Evolutionary conservation across 2,888 invertebrate genomes (phyloP), one percentile per base, ranked within the genome.

Genomic region (Nemotelus nigrinus): DNA sequence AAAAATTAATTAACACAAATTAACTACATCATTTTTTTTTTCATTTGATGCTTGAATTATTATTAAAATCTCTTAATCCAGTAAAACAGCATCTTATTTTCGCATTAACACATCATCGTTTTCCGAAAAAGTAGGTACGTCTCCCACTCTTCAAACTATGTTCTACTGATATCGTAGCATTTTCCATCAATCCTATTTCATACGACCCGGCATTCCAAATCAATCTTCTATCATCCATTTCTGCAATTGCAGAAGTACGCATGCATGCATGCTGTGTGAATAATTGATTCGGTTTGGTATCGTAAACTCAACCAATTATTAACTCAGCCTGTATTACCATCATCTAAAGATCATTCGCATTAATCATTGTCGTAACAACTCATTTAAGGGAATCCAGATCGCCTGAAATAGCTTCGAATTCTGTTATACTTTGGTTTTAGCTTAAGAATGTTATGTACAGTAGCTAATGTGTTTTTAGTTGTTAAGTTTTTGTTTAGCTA

Each of bases 271-370:
- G 65, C 71, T 71, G 71, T 55, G 4, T 71, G 71, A 57, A 53
- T 55, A 71, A 5, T 43, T 57, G 71, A 43, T 6, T 43, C 48
- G 44, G 44, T 43, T 39, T 71, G 2, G 48, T 10, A 45, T 7
- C 5, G 53, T 39, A 57, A 68, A 43, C 71, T 71, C 57, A 71
- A 43, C 39, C 71, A 71, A 55, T 41, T 71, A 55, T 71, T 57
- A 41, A 71, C 43, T 71, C 71, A 71, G 71, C 71, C 44, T 39
- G 67, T n/a, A 47, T 7, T 48, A 8, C 25, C 25, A 47, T 25
- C 25, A 25, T 25, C 25, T 45, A 67, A 47, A 47, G 10, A 47
- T 67, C 47, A 3, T 6, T 45, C 2, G 39, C n/a, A 8, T 43
- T 47, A 0, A 6, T 45, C 67, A 47, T 6, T 45, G n/a, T 45